A percentile compares a stretch with the other conserved stretches of the same genome.
phyloP scores from a whole-genome alignment of 2,113 vertebrate species.

The Danio rerio region GRCz12tu NC_133181.1:43029001-43029500 shows the following conservation, averaged over 20 bases:
- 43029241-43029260: constrained; percentile 54
- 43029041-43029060: constrained; percentile 12
- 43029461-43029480: not conserved
- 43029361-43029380: not conserved
- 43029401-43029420: too few relatives aligned
- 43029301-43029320: constrained; percentile 29
- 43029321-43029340: constrained; percentile 3
- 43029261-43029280: constrained; percentile 54
- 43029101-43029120: constrained; percentile 37
- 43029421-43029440: not conserved
- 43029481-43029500: not conserved
- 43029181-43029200: constrained; percentile 40
- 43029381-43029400: not conserved
- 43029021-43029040: not conserved
- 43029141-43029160: constrained; percentile 57
- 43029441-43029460: not conserved
- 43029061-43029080: not conserved
- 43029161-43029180: constrained; percentile 62
- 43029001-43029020: not conserved
- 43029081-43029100: constrained; percentile 22
- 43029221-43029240: constrained; percentile 17
- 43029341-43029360: not conserved
- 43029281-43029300: constrained; percentile 61
- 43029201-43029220: constrained; percentile 11
- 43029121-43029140: constrained; percentile 56